These are phyloP conservation scores for Menidia menidia DNA, from an alignment of 2,797 vertebrate genomes.

Conservation along the genomic window DNA sequence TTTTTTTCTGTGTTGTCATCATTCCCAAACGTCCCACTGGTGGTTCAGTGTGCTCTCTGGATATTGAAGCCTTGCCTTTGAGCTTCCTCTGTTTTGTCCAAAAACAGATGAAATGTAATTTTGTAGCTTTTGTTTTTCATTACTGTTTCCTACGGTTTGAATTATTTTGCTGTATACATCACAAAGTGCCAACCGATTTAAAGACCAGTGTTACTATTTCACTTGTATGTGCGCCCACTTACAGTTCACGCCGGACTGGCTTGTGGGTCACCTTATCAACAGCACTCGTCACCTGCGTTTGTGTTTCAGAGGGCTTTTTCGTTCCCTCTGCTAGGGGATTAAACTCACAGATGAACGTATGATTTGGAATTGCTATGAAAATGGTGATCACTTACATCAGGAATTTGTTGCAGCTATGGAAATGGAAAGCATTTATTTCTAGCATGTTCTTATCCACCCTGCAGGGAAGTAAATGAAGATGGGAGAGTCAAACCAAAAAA, in stretches of 20 bases:
- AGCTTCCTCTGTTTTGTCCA: conserved; percentile 21
- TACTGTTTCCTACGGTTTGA: conserved; percentile 44
- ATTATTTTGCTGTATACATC: conserved; percentile 44
- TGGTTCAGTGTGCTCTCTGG: conserved; percentile 23
- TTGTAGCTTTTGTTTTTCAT: conserved; percentile 29
- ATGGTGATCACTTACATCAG: conserved; percentile 12
- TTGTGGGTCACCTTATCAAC: conserved; percentile 20
- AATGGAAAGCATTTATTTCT: conserved; percentile 15
- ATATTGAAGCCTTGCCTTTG: conserved; percentile 26
- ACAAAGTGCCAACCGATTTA: conserved; percentile 75
- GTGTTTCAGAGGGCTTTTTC: conserved; percentile 5
- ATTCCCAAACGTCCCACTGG: conserved; percentile 32
- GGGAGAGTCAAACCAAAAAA: conserved; percentile 38
- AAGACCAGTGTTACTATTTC: conserved; percentile 55
- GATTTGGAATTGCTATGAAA: conserved; percentile 15
- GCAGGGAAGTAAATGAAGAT: conserved; percentile 16
- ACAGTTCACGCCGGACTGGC: conserved; percentile 38
- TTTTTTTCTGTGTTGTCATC: conserved; percentile 2
- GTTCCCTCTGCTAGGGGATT: conserved; percentile 31
- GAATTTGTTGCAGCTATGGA: background rate
- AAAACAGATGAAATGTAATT: conserved; percentile 11
- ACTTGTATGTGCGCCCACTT: conserved; percentile 30
- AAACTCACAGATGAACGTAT: conserved; percentile 28
- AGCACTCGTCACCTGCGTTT: conserved; percentile 44
- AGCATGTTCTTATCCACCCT: conserved; percentile 20